phyloP scores from a whole-genome alignment of 2,888 invertebrate genomes.

The Ectemnius lituratus region DNA sequence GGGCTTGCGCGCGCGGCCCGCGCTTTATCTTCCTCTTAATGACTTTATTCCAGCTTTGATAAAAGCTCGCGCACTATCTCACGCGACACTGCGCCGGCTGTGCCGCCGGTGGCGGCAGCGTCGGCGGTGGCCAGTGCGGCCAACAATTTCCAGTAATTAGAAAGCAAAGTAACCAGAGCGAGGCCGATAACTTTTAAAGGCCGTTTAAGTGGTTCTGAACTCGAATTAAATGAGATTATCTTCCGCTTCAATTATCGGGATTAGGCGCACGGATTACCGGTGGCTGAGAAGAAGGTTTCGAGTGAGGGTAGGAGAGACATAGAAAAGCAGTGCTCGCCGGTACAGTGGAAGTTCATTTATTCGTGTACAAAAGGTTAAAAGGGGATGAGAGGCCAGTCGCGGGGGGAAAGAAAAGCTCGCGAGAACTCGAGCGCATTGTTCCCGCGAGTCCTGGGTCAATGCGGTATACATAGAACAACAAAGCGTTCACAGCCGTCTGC shows the following conservation, averaged over 20 bases:
- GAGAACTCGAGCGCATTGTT: slow-evolving; percentile 24
- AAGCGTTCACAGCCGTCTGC: background rate
- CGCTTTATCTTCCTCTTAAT: no score
- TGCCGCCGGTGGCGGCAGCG: no score
- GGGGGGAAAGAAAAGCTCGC: slow-evolving; percentile 20
- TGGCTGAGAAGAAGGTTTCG: background rate
- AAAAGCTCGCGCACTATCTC: no score
- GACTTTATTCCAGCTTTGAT: no score
- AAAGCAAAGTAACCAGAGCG: slow-evolving; percentile 31
- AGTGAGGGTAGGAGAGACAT: background rate
- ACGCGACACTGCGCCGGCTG: no score
- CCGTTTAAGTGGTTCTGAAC: slow-evolving; percentile 26
- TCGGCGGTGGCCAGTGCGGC: no score
- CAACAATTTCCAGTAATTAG: slow-evolving; percentile 38
- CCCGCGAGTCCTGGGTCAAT: slow-evolving; percentile 10
- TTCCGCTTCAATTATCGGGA: slow-evolving; percentile 14
- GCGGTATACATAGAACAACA: slow-evolving; percentile 1
- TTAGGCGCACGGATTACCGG: slow-evolving; percentile 10
- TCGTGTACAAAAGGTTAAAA: slow-evolving; percentile 37
- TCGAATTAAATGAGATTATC: slow-evolving; percentile 13
- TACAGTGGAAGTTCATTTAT: slow-evolving; percentile 41
- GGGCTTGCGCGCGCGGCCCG: no score
- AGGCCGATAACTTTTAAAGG: slow-evolving; percentile 27
- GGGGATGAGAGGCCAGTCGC: slow-evolving; percentile 22
- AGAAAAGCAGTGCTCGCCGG: background rate